Conservation (phyloP, 2,888 invertebrate species). For the Biston stratarius region DNA sequence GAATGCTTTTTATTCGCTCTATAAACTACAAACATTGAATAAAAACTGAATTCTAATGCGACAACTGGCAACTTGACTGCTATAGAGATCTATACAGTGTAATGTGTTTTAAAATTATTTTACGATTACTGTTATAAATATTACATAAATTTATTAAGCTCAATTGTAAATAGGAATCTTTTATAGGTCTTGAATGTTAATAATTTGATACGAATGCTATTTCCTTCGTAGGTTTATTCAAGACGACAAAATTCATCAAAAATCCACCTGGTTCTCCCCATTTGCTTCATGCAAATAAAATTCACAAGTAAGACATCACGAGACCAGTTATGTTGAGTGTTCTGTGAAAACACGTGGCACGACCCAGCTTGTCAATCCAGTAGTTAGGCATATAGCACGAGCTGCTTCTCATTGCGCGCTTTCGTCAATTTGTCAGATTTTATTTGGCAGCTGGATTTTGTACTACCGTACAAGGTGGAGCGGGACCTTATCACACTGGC, state of each 20-base stretch:
- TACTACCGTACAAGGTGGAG: conserved; percentile 35
- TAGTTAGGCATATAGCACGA: conserved; percentile 63
- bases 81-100: too few species aligned
- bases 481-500: conserved; percentile 3
- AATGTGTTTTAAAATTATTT: too few species aligned
- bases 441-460: conserved; percentile 36
- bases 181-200: conserved; percentile 11
- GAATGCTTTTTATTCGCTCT: too few species aligned
- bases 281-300: conserved; percentile 83
- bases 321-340: conserved; percentile 63
- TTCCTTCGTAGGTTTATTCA: conserved; percentile 83
- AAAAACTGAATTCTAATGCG: too few species aligned
- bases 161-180: conserved; percentile 9
- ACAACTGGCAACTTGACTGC: too few species aligned
- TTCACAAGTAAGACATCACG: conserved; percentile 75
- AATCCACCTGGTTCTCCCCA: conserved; percentile 80
- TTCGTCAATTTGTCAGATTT: conserved; percentile 20
- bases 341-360: conserved; percentile 57
- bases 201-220: conserved; percentile 50
- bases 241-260: conserved; percentile 81
- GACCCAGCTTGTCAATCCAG: conserved; percentile 62
- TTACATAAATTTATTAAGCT: background rate
- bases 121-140: background rate
- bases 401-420: conserved; percentile 44
- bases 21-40: too few species aligned